A percentile compares a stretch with the other conserved stretches of the same genome.
phyloP scores from a whole-genome alignment of 2,113 vertebrate species.

The Antennarius striatus region DNA sequence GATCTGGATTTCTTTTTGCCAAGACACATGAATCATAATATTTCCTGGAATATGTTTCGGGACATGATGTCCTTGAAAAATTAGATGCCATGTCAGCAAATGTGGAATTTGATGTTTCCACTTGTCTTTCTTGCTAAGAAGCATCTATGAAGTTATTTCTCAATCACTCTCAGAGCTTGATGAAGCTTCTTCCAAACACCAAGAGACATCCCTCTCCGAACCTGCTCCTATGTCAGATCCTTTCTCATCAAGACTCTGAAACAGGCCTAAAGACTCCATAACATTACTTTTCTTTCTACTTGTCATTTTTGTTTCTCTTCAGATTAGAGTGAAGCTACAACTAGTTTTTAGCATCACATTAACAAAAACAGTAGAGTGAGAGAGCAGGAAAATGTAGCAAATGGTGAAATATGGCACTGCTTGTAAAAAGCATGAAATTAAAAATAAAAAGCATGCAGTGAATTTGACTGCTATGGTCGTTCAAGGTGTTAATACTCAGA shows the following conservation, averaged over 20 bases:
- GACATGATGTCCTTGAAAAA: neutral
- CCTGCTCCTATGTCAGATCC: neutral
- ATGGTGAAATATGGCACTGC: neutral
- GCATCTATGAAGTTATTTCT: neutral
- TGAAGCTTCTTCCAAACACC: neutral
- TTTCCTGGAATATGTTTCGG: neutral
- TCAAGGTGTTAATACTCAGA: neutral
- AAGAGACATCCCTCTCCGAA: neutral
- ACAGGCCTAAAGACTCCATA: neutral
- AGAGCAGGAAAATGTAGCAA: neutral
- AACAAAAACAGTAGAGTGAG: neutral
- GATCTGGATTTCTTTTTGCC: neutral
- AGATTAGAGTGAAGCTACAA: neutral
- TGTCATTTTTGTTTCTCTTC: neutral
- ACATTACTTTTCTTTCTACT: neutral
- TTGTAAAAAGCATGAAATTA: constrained; percentile 1
- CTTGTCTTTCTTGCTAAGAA: neutral
- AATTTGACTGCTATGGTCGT: neutral
- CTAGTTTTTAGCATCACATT: neutral
- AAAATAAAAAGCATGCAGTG: no score
- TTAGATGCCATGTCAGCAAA: neutral
- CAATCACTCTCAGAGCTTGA: neutral
- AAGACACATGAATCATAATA: no score
- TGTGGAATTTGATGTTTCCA: neutral
- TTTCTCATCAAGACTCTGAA: neutral